These are phyloP conservation scores for Dryadula phaetusa DNA, from an alignment of 2,888 invertebrate genomes.

Conservation along the genomic window DNA sequence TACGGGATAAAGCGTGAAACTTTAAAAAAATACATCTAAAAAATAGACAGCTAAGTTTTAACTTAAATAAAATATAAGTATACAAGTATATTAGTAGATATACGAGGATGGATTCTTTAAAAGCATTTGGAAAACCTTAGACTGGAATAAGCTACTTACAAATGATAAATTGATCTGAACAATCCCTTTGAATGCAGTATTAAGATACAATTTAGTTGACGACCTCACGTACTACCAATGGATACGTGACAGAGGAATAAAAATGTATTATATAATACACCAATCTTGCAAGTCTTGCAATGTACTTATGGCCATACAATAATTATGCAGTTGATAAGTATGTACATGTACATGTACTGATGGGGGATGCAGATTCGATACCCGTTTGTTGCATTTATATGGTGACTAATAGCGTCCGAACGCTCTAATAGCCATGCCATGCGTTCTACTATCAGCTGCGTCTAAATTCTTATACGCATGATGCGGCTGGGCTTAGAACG, in stretches of 20 bases:
- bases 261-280: constrained; percentile 18
- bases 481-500: too few species aligned
- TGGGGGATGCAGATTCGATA: too few species aligned
- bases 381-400: neutral
- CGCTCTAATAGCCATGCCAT: too few species aligned
- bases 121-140: constrained; percentile 3
- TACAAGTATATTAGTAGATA: too few species aligned
- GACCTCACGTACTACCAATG: constrained; percentile 15
- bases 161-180: constrained; percentile 25
- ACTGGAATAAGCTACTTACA: constrained; percentile 6
- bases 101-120: neutral
- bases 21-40: too few species aligned
- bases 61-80: too few species aligned
- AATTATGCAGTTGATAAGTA: neutral
- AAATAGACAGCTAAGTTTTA: too few species aligned
- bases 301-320: neutral
- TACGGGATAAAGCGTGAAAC: too few species aligned
- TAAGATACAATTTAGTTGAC: constrained; percentile 18
- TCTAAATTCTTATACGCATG: too few species aligned
- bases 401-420: too few species aligned
- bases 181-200: constrained; percentile 7
- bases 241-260: constrained; percentile 26
- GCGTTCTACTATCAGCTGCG: too few species aligned
- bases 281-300: neutral
- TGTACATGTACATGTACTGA: neutral